Conservation (phyloP, 2,888 invertebrate genomes). For the Chrysodeixis includens region DNA sequence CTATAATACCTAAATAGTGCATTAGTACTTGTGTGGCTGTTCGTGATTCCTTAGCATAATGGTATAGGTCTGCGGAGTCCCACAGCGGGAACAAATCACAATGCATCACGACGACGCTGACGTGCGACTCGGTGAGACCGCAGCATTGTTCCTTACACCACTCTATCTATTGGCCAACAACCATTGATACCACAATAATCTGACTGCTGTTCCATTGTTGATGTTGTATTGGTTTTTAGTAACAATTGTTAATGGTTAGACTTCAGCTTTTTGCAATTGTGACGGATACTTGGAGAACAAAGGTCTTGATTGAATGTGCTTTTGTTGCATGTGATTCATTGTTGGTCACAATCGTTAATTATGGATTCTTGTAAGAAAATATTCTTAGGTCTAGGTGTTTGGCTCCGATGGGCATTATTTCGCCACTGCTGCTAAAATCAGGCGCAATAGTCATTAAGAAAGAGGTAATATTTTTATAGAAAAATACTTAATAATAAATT, state of each 20-base stretch:
- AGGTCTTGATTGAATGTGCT: not conserved
- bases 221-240: conserved; percentile 34
- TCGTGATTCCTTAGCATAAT: conserved; percentile 15
- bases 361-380: no score
- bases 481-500: no score
- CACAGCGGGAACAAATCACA: conserved; percentile 26
- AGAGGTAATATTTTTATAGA: not conserved
- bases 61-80: conserved; percentile 20
- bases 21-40: no score
- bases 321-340: not conserved
- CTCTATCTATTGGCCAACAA: conserved; percentile 39
- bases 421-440: no score
- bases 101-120: conserved; percentile 26
- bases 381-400: no score
- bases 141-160: conserved; percentile 24
- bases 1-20: no score
- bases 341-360: not conserved
- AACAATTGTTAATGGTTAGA: conserved; percentile 15
- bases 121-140: conserved; percentile 19
- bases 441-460: no score
- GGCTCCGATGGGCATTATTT: no score
- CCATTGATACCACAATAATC: conserved; percentile 34
- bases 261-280: not conserved
- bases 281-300: not conserved
- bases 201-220: conserved; percentile 38